A percentile compares a stretch with the other conserved stretches of the same genome.
phyloP scores from a whole-genome alignment of 1,140 invertebrate genomes.

The Lerema accius region DNA sequence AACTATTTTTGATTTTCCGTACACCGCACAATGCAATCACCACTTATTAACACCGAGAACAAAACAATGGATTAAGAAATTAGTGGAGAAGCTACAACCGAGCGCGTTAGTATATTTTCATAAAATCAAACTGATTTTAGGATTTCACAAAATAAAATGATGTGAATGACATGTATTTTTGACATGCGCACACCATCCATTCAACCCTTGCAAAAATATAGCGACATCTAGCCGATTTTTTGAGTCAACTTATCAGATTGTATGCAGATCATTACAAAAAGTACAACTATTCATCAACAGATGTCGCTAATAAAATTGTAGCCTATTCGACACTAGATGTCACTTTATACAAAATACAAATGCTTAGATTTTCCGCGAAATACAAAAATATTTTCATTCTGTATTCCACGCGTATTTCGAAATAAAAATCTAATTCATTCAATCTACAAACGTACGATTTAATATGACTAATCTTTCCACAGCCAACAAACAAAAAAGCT shows the following conservation, averaged over 20 bases:
- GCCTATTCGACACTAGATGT: constrained; percentile 40
- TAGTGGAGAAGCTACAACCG: constrained; percentile 45
- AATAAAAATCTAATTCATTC: no score
- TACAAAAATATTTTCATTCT: no score
- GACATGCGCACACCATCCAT: constrained; percentile 69
- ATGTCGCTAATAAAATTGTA: background rate
- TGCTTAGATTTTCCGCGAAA: background rate
- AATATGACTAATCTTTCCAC: no score
- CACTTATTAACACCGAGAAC: constrained; percentile 42
- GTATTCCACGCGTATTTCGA: no score
- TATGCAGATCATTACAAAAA: no score
- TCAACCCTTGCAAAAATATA: constrained; percentile 46
- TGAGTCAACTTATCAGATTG: background rate
- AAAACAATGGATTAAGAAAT: constrained; percentile 53
- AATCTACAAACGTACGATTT: no score
- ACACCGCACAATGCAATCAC: background rate
- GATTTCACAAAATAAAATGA: constrained; percentile 76
- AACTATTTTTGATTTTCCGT: constrained; percentile 15
- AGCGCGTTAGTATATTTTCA: constrained; percentile 54
- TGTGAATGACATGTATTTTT: constrained; percentile 76
- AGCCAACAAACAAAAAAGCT: no score
- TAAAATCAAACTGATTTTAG: constrained; percentile 69
- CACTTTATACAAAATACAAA: background rate
- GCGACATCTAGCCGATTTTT: constrained; percentile 48
- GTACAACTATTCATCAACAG: background rate